Evolutionary conservation across 1,140 invertebrate species (phyloP).

Genomic region (Helicorthomorpha holstii): DNA sequence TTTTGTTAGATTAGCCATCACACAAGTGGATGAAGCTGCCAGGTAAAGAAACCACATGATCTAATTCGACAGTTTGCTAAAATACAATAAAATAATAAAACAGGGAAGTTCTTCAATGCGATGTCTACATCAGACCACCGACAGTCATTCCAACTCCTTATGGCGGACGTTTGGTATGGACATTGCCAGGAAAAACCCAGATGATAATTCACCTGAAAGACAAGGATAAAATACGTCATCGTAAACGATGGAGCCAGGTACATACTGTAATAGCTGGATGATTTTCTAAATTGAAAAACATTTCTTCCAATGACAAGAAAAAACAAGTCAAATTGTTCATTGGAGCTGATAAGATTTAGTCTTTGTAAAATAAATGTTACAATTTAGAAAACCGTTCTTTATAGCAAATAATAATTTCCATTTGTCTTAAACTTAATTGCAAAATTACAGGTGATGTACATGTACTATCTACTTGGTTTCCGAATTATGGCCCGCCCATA

Average conservation of each 20-base stretch:
- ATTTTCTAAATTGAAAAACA: no score
- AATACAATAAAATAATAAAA: no score
- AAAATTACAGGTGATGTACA: no score
- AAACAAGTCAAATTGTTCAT: no score
- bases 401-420: no score
- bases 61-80: no score
- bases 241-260: slow-evolving; percentile 31
- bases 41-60: slow-evolving; percentile 3
- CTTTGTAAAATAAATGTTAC: no score
- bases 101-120: neutral
- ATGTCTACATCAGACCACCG: slow-evolving; percentile 17
- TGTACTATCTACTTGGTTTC: slow-evolving; percentile 43
- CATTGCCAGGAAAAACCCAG: slow-evolving; percentile 27
- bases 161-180: slow-evolving; percentile 27
- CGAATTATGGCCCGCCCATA: slow-evolving; percentile 28
- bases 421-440: no score
- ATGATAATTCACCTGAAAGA: slow-evolving; percentile 29
- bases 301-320: no score
- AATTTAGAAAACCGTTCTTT: no score
- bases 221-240: slow-evolving; percentile 28
- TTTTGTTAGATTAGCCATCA: slow-evolving; percentile 18
- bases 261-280: no score
- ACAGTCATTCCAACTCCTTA: slow-evolving; percentile 29
- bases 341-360: no score
- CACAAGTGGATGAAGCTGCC: slow-evolving; percentile 20